Evolutionary conservation across 1,140 invertebrate species (phyloP), one percentile per base, ranked within the genome.

Genomic region (Steinernema khuongi): DNA sequence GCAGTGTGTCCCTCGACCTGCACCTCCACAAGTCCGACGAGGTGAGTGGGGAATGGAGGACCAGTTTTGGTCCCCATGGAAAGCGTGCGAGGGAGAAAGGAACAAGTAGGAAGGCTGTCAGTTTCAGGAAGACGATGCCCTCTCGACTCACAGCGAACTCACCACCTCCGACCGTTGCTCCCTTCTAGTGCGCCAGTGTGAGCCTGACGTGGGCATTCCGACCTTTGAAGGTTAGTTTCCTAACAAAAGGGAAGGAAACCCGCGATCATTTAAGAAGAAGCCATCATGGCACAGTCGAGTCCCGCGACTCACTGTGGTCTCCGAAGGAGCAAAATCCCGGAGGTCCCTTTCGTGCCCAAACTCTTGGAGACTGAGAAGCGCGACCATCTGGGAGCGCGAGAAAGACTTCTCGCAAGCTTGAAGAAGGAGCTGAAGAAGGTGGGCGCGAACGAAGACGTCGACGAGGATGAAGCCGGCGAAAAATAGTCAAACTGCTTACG

Each of bases 351-450:
- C 32, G 68, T 44, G 32, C 31, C 22, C 41, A 19, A 32, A 31
- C 11, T 26, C 22, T 28, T 70, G 32, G 36, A 67, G 4, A 33
- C 44, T 33, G 30, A 66, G 19, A 73, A 67, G 18, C 19, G 60
- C 17, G 67, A 67, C 14, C 60, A 69, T 32, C 71, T 75, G 22
- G 74, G 71, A 28, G 69, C 69, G 2, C 60, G 68, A 19, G 74
- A 75, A 36, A 31, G 74, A 36, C 50, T 75, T 0, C 30, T 75
- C 26, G 67, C 70, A 17, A 75, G 74, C 71, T 71, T 75, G 31
- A 75, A 75, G 44, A 36, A 70, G 32, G 71, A 70, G 71, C 31
- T 75, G 68, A 71, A 70, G 36, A 68, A 71, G 41, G 44, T 71
- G 19, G 66, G 71, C 18, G 31, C 50, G 43, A 66, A 28, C 32